A percentile compares a stretch with the other conserved stretches of the same genome.
phyloP scores from a whole-genome alignment of 2,797 vertebrate species.

The Pampus argenteus region DNA sequence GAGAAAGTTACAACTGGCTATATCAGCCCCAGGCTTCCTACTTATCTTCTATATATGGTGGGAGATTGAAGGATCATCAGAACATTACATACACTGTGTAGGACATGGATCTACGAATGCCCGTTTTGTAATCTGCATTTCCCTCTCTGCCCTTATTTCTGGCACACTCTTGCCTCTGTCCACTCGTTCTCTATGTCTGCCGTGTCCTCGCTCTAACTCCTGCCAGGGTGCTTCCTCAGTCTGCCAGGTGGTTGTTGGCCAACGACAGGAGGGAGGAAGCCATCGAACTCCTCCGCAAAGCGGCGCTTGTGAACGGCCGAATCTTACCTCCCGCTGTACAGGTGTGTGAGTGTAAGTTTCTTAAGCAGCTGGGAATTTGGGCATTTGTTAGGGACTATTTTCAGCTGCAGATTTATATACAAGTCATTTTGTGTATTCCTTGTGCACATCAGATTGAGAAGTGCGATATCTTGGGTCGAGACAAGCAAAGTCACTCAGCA shows the following conservation, averaged over 20 bases:
- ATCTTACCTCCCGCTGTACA: slow-evolving; percentile 76
- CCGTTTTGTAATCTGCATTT: slow-evolving; percentile 25
- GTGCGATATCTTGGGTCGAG: slow-evolving; percentile 49
- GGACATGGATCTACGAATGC: slow-evolving; percentile 2
- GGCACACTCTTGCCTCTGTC: slow-evolving; percentile 1
- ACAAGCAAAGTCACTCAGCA: slow-evolving; percentile 51
- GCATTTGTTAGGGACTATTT: no score
- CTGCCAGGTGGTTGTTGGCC: slow-evolving; percentile 83
- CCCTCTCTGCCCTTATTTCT: slow-evolving; percentile 8
- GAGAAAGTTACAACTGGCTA: slow-evolving; percentile 87
- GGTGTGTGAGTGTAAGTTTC: slow-evolving; percentile 54
- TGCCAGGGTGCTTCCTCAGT: slow-evolving; percentile 73
- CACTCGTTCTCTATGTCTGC: slow-evolving; percentile 3
- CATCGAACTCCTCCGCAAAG: slow-evolving; percentile 85
- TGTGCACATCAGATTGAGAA: slow-evolving; percentile 69
- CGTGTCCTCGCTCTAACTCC: not conserved
- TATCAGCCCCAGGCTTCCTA: slow-evolving; percentile 80
- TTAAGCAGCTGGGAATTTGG: no score
- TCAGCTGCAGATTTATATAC: no score
- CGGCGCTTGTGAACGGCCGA: slow-evolving; percentile 83
- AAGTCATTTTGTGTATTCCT: slow-evolving; percentile 13
- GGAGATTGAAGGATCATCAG: slow-evolving; percentile 24
- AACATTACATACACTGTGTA: slow-evolving; percentile 33
- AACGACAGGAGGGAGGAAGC: slow-evolving; percentile 86
- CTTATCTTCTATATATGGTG: slow-evolving; percentile 88